Conservation (phyloP, 2,113 vertebrate species). For the Natator depressus region DNA sequence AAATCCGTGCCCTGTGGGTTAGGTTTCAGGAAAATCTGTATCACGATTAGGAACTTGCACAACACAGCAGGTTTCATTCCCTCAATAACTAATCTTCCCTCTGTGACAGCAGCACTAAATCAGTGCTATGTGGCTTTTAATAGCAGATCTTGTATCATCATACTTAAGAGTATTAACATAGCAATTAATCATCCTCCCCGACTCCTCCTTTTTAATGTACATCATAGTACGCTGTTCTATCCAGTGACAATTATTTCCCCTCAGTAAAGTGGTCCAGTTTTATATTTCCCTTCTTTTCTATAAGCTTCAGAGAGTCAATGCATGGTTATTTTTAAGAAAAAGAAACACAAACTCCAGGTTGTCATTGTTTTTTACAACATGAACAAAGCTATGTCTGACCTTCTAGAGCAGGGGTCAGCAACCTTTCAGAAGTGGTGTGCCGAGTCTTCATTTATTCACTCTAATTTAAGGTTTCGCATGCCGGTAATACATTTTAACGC, state of each 20-base stretch:
- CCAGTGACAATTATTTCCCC: constrained; percentile 30
- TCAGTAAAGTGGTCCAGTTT: constrained; percentile 33
- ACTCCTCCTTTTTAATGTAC: constrained; percentile 19
- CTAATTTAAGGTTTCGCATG: too few relatives aligned
- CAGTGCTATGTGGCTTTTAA: neutral
- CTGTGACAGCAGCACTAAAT: constrained; percentile 12
- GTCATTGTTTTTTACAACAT: constrained; percentile 39
- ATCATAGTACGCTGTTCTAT: neutral
- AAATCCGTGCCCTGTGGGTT: neutral
- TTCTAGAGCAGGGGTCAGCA: neutral
- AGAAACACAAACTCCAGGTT: constrained; percentile 29
- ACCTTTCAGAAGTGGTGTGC: too few relatives aligned
- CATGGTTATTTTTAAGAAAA: neutral
- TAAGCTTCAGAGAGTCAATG: constrained; percentile 14
- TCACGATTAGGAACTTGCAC: neutral
- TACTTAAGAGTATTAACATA: constrained; percentile 1
- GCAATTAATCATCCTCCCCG: constrained; percentile 52
- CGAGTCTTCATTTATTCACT: too few relatives aligned
- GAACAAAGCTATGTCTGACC: constrained; percentile 17
- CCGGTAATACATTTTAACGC: too few relatives aligned
- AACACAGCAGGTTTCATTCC: neutral
- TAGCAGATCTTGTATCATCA: neutral
- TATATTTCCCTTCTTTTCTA: neutral
- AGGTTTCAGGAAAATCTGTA: rapidly evolving
- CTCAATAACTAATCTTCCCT: neutral